Base-by-base conservation (phyloP, 2,113 vertebrate species). In the Nannospalax galili region DNA sequence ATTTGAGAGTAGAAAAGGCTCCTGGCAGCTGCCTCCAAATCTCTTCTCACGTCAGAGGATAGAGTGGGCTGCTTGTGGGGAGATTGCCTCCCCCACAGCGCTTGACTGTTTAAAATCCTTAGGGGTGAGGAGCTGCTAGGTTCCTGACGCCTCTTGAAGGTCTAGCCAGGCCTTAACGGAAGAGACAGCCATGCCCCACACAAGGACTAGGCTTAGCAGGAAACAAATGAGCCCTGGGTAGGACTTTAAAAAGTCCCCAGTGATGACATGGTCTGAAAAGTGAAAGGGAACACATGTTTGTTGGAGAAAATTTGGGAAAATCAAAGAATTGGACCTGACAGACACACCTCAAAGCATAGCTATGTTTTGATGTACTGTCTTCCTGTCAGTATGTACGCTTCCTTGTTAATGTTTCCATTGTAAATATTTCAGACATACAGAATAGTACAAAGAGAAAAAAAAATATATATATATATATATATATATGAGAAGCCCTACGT, bases 31-130 rank as follows among this genome's bases (percentile, higher is more conserved):
- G 7, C 97, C 97, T 88, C 95, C 96, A 26, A n/a, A 78, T 84
- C 95, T 96, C 37, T 24, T 77, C 90, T 95, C 87, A 65, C 93
- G 32, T 97, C 96, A 97, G 45, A 95, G 91, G 95, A 95, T 93
- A 4, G 84, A 84, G 92, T 96, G 92, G 95, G 92, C 81, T 75
- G 96, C 42, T 9, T 84, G 28, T 81, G 73, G 74, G 11, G 95
- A 95, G 79, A 78, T 58, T 0, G 28, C 45, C 12, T 26, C 91
- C 75, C 60, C 52, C 72, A 37, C 78, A 58, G 78, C 45, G 35
- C 79, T 90, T 75, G 90, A 30, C 91, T 91, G 1, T 5, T 84
- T 92, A 88, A 84, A 74, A 58, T 92, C 88, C 64, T 87, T 40
- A 70, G 0, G 1, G 5, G n/a, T 7, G 30, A 88, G 79, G 62